phyloP scores from a whole-genome alignment of 2,113 vertebrate species.

The Phalacrocorax aristotelis region DNA sequence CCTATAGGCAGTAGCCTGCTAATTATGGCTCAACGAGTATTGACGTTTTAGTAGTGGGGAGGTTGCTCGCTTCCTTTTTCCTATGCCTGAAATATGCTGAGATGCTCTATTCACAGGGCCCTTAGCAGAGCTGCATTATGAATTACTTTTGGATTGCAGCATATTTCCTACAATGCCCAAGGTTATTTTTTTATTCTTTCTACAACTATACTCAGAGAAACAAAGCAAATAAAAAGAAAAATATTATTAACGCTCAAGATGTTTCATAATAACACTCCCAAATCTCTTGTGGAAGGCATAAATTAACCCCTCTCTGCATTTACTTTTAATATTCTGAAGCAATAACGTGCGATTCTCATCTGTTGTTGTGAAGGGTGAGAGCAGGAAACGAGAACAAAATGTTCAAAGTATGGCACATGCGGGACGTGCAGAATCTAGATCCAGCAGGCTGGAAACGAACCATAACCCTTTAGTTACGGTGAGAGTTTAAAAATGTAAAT shows the following conservation, averaged over 20 bases:
- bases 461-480: not conserved
- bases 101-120: not conserved
- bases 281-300: slow-evolving; percentile 5
- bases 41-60: not conserved
- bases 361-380: not conserved
- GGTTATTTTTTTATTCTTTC: slow-evolving; percentile 43
- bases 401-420: not conserved
- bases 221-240: slow-evolving; percentile 60
- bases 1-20: not conserved
- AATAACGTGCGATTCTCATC: not conserved
- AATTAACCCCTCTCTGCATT: slow-evolving; percentile 39
- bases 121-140: not conserved
- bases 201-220: slow-evolving; percentile 35
- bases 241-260: slow-evolving; percentile 6
- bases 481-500: slow-evolving; percentile 18
- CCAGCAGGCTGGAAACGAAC: not conserved
- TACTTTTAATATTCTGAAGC: slow-evolving; percentile 38
- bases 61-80: not conserved
- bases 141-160: slow-evolving; percentile 31
- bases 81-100: not conserved
- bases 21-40: not conserved
- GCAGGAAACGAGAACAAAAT: not conserved
- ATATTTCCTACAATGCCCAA: slow-evolving; percentile 6
- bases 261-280: not conserved
- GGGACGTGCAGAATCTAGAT: not conserved